phyloP scores from a whole-genome alignment of 2,888 invertebrate species.

The Reticulitermes lucifugus region DNA sequence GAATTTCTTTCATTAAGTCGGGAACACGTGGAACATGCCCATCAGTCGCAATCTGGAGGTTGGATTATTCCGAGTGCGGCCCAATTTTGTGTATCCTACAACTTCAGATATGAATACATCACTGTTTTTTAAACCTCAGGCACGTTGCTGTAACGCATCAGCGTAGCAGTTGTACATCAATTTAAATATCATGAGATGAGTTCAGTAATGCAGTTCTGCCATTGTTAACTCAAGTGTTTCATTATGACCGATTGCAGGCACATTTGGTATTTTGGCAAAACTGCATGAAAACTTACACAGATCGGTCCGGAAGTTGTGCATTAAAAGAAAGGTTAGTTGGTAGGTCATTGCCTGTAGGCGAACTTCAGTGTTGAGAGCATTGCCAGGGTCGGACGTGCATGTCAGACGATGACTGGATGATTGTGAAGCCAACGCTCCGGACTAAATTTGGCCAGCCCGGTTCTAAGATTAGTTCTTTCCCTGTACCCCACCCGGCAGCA shows the following conservation, averaged over 20 bases:
- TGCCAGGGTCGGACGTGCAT: slow-evolving; percentile 19
- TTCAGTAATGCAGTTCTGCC: not conserved
- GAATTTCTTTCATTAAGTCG: too few relatives aligned
- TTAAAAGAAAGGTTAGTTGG: not conserved
- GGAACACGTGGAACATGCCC: too few relatives aligned
- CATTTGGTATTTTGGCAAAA: not conserved
- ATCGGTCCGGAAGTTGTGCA: not conserved
- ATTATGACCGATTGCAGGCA: not conserved
- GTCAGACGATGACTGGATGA: not conserved
- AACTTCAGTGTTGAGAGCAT: slow-evolving; percentile 25
- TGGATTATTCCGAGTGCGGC: too few relatives aligned
- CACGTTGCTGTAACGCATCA: too few relatives aligned
- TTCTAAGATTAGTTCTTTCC: slow-evolving; percentile 32
- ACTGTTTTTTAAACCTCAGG: too few relatives aligned
- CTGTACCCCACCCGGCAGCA: slow-evolving; percentile 14
- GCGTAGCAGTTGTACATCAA: not conserved
- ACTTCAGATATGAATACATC: too few relatives aligned
- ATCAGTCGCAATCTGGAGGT: too few relatives aligned
- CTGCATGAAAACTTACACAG: not conserved
- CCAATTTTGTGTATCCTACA: too few relatives aligned
- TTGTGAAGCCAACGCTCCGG: slow-evolving; percentile 23
- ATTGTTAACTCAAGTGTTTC: not conserved
- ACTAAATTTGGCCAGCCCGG: slow-evolving; percentile 44
- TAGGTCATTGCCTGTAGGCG: slow-evolving; percentile 38
- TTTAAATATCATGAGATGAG: not conserved